These are phyloP conservation scores for Neosalanx taihuensis DNA, from an alignment of 2,797 vertebrate genomes.

Conservation along the genomic window DNA sequence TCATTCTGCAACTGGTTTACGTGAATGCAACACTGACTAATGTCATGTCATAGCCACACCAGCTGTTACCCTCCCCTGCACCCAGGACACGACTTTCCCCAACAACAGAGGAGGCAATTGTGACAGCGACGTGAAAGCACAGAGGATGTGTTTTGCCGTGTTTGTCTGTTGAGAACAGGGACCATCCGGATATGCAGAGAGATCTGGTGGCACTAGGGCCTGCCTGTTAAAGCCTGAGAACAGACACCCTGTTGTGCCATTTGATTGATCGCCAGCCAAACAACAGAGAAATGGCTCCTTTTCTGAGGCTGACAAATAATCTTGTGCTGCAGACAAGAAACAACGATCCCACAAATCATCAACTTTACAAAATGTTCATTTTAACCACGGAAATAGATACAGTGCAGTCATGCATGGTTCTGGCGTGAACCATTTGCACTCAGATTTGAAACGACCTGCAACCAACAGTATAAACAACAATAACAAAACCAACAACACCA, in stretches of 20 bases:
- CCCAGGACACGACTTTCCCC: neutral
- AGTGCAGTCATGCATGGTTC: neutral
- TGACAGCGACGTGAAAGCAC: neutral
- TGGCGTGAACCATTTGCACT: neutral
- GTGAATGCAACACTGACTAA: neutral
- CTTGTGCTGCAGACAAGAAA: neutral
- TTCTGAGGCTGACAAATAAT: neutral
- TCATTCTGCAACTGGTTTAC: neutral
- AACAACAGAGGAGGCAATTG: neutral
- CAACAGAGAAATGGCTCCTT: constrained; percentile 17
- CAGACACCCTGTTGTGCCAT: constrained; percentile 53
- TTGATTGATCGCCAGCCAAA: constrained; percentile 52
- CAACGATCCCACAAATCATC: too few species aligned
- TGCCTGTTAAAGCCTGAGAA: constrained; percentile 32
- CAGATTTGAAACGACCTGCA: neutral
- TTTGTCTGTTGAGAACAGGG: neutral
- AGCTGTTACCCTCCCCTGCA: neutral
- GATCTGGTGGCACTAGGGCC: neutral
- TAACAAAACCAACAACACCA: neutral
- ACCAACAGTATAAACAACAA: too few species aligned
- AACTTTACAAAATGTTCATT: neutral
- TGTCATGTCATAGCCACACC: neutral
- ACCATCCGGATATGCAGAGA: neutral
- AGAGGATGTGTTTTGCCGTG: neutral
- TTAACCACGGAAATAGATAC: neutral